Conservation (phyloP, 2,113 vertebrate species). For the Anser brachyrhynchus region DNA sequence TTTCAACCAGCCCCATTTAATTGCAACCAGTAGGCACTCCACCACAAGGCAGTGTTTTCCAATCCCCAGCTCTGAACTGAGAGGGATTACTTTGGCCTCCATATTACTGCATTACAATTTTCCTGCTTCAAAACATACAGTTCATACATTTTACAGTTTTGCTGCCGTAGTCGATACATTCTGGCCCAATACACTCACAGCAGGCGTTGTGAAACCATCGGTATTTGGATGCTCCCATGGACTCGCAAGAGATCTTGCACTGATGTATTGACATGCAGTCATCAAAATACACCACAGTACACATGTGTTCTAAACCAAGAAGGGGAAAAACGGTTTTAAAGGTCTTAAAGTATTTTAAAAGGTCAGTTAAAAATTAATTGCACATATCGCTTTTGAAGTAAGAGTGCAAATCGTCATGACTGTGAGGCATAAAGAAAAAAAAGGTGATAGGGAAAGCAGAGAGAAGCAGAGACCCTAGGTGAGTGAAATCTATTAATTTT, state of each 20-base stretch:
- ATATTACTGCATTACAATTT: background rate
- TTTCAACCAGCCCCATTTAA: background rate
- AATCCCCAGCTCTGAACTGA: background rate
- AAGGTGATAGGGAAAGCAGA: background rate
- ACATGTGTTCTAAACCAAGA: constrained; percentile 86
- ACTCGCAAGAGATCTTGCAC: constrained; percentile 97
- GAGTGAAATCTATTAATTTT: background rate
- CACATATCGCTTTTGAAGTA: background rate
- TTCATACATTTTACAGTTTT: constrained; percentile 97
- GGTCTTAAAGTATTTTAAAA: background rate
- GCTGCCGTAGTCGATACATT: constrained; percentile 97
- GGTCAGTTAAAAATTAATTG: background rate
- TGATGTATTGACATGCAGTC: constrained; percentile 98
- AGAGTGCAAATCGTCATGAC: background rate
- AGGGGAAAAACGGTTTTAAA: background rate
- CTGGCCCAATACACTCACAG: constrained; percentile 97
- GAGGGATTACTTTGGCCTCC: constrained; percentile 55
- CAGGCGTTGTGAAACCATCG: constrained; percentile 99
- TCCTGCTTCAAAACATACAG: constrained; percentile 90
- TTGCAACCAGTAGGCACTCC: constrained; percentile 37
- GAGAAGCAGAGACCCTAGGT: background rate
- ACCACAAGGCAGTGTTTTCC: background rate
- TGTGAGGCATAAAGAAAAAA: background rate
- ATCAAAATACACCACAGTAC: constrained; percentile 98
- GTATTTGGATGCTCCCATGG: constrained; percentile 98